Base-by-base conservation (phyloP, 2,113 vertebrate species). In the Excalfactoria chinensis region DNA sequence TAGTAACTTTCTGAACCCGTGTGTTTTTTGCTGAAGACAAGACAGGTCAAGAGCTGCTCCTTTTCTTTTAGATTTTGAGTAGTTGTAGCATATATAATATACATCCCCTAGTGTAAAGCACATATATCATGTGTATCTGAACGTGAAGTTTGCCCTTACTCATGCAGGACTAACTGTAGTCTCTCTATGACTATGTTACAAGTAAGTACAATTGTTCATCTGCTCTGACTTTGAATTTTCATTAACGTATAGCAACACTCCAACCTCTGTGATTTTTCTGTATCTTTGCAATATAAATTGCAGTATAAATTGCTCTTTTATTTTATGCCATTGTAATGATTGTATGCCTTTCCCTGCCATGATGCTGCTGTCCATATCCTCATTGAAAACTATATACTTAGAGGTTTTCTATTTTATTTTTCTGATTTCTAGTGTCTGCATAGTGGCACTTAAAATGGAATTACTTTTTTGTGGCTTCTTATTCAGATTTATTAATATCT, bases 401-500 rank as follows among this genome's bases (percentile, higher is more conserved):
- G 84, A 81, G 20, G 32, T 58, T 88, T 88, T 77, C 56, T 71
- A 1, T 79, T 18, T 84, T 82, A 55, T 48, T 75, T 86, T 90
- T 77, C 46, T 19, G 11, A 40, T 85, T 72, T 81, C 63, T 69
- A 20, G 6, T 82, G 51, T 78, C 67, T 69, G 49, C 78, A 48
- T 41, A 90, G 66, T 58, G 90, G 16, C 56, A 22, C 74, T 91
- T 92, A 59, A 91, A 91, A 58, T 55, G 64, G 74, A 89, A 73
- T 89, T 43, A 73, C 58, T 41, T 91, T 91, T 89, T 88, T 40
- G 59, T 79, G 22, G 12, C 35, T 93, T 75, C 68, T 89, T 85
- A 46, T 87, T 91, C 60, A 85, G 79, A 85, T 94, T 93, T 91
- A 73, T 95, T 87, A 85, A 76, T 84, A 37, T 46, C 84, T 91